Conservation (phyloP, 2,888 invertebrate genomes). For the Tetheella fluctuosa region DNA sequence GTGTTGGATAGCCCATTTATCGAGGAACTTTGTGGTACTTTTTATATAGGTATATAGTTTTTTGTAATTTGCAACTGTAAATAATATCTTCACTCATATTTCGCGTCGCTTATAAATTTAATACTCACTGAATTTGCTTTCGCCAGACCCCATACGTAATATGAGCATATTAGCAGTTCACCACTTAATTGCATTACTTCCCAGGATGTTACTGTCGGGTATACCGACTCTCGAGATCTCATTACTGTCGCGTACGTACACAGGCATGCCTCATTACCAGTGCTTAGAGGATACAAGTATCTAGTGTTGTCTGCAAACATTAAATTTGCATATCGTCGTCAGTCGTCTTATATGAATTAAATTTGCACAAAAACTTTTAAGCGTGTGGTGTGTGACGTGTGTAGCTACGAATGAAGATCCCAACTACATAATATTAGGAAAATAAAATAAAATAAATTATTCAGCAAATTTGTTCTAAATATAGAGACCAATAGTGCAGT, state of each 20-base stretch:
- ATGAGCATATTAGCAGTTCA: neutral
- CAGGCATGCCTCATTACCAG: neutral
- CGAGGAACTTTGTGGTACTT: no score
- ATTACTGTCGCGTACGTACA: neutral
- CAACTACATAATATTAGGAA: neutral
- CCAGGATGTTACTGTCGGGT: neutral
- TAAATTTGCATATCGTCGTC: neutral
- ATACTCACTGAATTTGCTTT: neutral
- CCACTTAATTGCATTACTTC: slow-evolving; percentile 2
- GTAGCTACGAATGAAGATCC: neutral
- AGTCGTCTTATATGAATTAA: neutral
- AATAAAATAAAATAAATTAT: no score
- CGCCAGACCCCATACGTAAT: neutral
- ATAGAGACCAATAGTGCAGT: no score
- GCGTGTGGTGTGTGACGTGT: no score
- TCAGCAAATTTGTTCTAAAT: no score
- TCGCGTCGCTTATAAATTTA: no score
- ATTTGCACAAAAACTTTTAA: neutral
- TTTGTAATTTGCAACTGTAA: no score
- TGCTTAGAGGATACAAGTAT: neutral
- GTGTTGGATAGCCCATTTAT: no score
- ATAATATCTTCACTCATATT: no score
- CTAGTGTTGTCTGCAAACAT: neutral
- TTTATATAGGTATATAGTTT: no score
- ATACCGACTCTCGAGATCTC: neutral